Evolutionary conservation across 64 coral and sea anemone species (phyloP).

Genomic region (Porites lutea): DNA sequence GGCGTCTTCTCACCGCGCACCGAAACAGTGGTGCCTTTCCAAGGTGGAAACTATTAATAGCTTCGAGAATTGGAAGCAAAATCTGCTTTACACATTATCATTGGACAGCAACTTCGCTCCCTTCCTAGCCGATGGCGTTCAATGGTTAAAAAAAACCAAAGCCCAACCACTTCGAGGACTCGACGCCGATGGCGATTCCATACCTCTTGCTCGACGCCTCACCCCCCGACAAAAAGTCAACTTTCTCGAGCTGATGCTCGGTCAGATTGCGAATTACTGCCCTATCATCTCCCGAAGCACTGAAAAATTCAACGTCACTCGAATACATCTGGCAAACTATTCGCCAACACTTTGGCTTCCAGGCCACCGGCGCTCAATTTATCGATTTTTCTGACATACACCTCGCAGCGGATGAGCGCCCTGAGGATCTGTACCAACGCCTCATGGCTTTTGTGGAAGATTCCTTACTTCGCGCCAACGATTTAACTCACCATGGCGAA

Average conservation of each 20-base stretch:
- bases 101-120: constrained; percentile 50
- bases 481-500: constrained; percentile 34
- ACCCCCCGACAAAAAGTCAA: constrained; percentile 20
- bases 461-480: constrained; percentile 1
- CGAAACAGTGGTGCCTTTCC: constrained; percentile 64
- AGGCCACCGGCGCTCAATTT: constrained; percentile 49
- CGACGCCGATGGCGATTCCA: not conserved
- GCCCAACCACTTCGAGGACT: constrained; percentile 21
- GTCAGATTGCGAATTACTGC: constrained; percentile 64
- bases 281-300: constrained; percentile 39
- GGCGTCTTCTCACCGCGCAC: constrained; percentile 42
- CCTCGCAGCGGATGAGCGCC: constrained; percentile 34
- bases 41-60: constrained; percentile 56
- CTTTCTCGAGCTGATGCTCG: constrained; percentile 53
- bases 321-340: constrained; percentile 36
- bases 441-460: constrained; percentile 56
- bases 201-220: constrained; percentile 18
- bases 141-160: constrained; percentile 35
- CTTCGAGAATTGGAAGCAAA: constrained; percentile 63
- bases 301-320: constrained; percentile 55
- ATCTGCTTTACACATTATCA: constrained; percentile 54
- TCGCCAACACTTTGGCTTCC: constrained; percentile 54
- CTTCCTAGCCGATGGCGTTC: constrained; percentile 16
- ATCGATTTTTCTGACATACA: constrained; percentile 66
- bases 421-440: constrained; percentile 40